These are phyloP conservation scores for Burhinus oedicnemus DNA, from an alignment of 2,113 vertebrate species.

Conservation along the genomic window DNA sequence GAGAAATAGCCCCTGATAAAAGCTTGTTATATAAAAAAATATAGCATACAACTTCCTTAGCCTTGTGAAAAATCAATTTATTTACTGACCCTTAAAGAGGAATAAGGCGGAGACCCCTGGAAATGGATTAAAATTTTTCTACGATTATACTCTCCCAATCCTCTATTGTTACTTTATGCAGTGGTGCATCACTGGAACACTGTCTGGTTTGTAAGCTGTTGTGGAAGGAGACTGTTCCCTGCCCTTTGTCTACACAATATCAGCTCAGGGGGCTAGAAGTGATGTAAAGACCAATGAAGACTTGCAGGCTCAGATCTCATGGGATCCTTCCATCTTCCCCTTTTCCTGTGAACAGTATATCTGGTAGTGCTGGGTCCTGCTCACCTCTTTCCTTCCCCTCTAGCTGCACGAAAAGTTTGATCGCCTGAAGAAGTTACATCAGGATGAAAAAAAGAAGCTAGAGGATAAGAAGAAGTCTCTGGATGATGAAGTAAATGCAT, in stretches of 20 bases:
- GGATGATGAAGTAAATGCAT: slow-evolving; percentile 93
- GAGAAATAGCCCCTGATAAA: not conserved
- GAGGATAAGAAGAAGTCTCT: slow-evolving; percentile 96
- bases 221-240: not conserved
- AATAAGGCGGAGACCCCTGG: not conserved
- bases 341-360: not conserved
- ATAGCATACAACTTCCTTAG: not conserved
- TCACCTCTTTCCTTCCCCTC: not conserved
- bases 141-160: not conserved
- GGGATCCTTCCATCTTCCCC: not conserved
- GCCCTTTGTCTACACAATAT: not conserved
- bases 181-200: not conserved
- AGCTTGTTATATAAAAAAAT: not conserved
- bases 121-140: not conserved
- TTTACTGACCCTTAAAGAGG: not conserved
- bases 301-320: not conserved
- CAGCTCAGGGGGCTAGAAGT: not conserved
- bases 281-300: not conserved
- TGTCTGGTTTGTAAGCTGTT: not conserved
- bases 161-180: not conserved
- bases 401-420: slow-evolving; percentile 98
- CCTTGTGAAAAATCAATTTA: not conserved
- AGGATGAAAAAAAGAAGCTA: slow-evolving; percentile 97
- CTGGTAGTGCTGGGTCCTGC: not conserved
- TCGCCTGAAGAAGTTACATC: slow-evolving; percentile 95